Percentiles rank a stretch among this genome's conserved stretches.
These are phyloP conservation scores for Bembecia ichneumoniformis DNA, from an alignment of 2,888 invertebrate genomes.

Conservation along the genomic window DNA sequence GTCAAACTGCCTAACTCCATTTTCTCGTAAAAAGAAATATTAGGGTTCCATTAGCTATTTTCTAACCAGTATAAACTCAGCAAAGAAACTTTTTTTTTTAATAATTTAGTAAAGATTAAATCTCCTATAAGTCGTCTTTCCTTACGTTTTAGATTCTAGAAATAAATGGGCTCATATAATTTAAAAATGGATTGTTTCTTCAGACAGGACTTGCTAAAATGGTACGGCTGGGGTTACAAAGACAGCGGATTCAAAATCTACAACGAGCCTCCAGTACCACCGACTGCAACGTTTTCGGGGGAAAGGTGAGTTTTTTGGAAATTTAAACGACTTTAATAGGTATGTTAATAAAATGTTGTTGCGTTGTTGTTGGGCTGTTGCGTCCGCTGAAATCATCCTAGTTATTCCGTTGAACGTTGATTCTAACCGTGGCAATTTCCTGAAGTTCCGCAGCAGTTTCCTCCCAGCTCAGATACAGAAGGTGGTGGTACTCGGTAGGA, in stretches of 20 bases:
- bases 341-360: too few species aligned
- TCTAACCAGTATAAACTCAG: neutral
- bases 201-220: conserved; percentile 93
- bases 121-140: neutral
- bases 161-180: neutral
- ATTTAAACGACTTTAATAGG: too few species aligned
- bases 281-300: conserved; percentile 83
- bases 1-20: neutral
- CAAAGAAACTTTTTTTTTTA: neutral
- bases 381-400: too few species aligned
- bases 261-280: conserved; percentile 31
- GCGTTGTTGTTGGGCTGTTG: too few species aligned
- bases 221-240: conserved; percentile 99
- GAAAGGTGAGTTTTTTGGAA: conserved; percentile 74
- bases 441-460: too few species aligned
- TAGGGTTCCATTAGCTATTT: neutral
- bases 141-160: too few species aligned
- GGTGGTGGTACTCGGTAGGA: too few species aligned
- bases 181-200: conserved; percentile 19
- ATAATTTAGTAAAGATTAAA: neutral
- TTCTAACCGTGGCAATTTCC: too few species aligned
- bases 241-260: conserved; percentile 88
- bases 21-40: neutral
- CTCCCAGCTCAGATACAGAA: too few species aligned
- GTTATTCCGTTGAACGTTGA: too few species aligned